A percentile compares a stretch with the other conserved stretches of the same genome.
Evolutionary conservation across 2,113 vertebrate genomes (phyloP).

Genomic region (Scomber scombrus): DNA sequence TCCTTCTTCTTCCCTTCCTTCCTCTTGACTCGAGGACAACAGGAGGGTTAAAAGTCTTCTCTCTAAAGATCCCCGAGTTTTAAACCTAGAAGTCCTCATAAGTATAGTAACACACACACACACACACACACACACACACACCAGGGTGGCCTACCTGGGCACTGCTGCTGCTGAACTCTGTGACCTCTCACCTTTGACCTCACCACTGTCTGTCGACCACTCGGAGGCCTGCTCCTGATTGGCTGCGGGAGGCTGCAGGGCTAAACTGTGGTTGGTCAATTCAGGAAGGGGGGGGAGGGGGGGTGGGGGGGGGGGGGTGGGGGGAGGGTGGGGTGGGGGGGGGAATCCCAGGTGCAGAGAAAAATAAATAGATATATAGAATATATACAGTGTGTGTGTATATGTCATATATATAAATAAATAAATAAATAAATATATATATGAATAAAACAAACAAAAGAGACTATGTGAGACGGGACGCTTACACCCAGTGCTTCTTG

Average conservation of each 20-base stretch:
- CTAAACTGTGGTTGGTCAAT: constrained; percentile 68
- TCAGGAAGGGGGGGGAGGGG: constrained; percentile 59
- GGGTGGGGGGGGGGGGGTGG: too few relatives aligned
- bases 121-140: constrained; percentile 61
- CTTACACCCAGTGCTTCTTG: constrained; percentile 63
- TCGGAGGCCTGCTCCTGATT: constrained; percentile 66
- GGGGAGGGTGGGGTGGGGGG: constrained; percentile 59
- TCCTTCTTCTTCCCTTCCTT: too few relatives aligned
- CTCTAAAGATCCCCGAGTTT: neutral
- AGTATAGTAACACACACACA: constrained; percentile 58
- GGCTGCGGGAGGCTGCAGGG: constrained; percentile 66
- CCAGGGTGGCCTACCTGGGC: constrained; percentile 67
- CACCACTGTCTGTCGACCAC: constrained; percentile 75
- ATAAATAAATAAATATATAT: constrained; percentile 37
- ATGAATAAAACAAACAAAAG: too few relatives aligned
- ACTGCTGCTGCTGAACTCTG: constrained; percentile 77
- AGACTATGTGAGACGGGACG: constrained; percentile 56
- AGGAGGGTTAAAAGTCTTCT: neutral
- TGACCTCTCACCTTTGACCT: constrained; percentile 81
- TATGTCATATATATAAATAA: constrained; percentile 26
- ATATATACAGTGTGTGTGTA: constrained; percentile 1
- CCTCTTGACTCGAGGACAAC: too few relatives aligned
- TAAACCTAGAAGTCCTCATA: neutral
- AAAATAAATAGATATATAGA: constrained; percentile 6
- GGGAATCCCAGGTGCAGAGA: constrained; percentile 79